Evolutionary conservation across 2,888 invertebrate genomes (phyloP).

Genomic region (Chromoteleia sp.): DNA sequence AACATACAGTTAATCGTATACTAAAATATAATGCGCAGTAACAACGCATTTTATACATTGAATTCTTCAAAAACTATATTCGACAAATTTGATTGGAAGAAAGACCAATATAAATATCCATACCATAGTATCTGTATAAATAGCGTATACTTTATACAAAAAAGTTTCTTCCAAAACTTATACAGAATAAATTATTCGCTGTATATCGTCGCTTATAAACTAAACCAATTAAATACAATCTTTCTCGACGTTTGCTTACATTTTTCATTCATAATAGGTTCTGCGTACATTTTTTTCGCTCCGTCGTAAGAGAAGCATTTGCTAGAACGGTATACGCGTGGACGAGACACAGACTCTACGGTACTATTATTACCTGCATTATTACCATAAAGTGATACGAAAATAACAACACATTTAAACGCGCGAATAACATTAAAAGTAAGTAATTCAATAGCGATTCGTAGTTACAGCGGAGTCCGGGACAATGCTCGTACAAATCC

Average conservation of each 20-base stretch:
- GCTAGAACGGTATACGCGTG: no score
- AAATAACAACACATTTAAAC: background rate
- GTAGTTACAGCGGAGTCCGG: background rate
- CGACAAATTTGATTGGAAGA: background rate
- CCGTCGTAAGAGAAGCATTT: no score
- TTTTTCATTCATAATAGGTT: no score
- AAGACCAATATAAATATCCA: background rate
- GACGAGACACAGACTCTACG: background rate
- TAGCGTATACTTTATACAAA: background rate
- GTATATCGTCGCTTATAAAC: no score
- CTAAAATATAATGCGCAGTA: background rate
- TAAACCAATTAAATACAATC: background rate
- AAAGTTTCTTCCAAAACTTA: no score
- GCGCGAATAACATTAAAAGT: background rate
- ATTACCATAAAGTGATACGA: conserved; percentile 1
- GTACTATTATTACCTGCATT: background rate
- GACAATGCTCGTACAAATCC: conserved; percentile 14
- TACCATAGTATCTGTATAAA: background rate
- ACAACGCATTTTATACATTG: background rate
- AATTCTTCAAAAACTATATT: background rate
- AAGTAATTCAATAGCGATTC: background rate
- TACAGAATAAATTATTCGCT: no score
- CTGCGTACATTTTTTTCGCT: no score
- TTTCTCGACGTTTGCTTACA: no score
- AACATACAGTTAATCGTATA: no score